Evolutionary conservation across 64 coral and sea anemone genomes (phyloP).

Genomic region (Orbicella faveolata): DNA sequence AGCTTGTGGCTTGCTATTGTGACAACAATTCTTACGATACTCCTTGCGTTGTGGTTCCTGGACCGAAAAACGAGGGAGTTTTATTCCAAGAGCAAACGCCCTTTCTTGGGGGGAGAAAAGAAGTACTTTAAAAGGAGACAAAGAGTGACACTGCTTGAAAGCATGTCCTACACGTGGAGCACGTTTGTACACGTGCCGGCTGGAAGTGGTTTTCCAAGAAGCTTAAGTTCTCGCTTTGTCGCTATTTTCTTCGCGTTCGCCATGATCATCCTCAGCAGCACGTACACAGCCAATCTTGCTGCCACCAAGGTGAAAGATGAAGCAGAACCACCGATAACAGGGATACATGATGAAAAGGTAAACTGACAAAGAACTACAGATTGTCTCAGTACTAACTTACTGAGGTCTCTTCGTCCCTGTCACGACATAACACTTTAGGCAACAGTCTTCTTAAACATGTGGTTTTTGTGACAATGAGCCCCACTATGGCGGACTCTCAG

Average conservation of each 20-base stretch:
- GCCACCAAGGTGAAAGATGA: slow-evolving; percentile 79
- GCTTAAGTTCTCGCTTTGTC: slow-evolving; percentile 63
- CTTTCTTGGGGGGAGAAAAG: slow-evolving; percentile 36
- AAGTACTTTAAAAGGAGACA: not conserved
- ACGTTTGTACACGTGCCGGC: slow-evolving; percentile 66
- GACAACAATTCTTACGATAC: slow-evolving; percentile 34
- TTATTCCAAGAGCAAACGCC: slow-evolving; percentile 41
- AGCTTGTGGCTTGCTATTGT: slow-evolving; percentile 55
- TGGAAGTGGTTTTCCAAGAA: slow-evolving; percentile 64
- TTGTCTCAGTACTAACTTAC: not conserved
- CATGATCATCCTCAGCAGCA: slow-evolving; percentile 69
- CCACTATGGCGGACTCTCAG: too few species aligned
- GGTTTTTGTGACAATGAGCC: too few species aligned
- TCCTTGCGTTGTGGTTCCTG: slow-evolving; percentile 56
- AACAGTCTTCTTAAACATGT: too few species aligned
- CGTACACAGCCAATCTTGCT: slow-evolving; percentile 73
- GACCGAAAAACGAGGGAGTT: slow-evolving; percentile 53
- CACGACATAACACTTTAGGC: too few species aligned
- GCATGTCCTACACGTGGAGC: slow-evolving; percentile 80
- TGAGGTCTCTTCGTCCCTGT: too few species aligned
- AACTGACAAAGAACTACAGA: not conserved
- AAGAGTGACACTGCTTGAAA: slow-evolving; percentile 51
- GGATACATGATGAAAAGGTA: slow-evolving; percentile 84
- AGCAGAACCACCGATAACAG: slow-evolving; percentile 49
- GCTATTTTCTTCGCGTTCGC: slow-evolving; percentile 70